Evolutionary conservation across 2,797 vertebrate genomes (phyloP).

Genomic region (Eleutherodactylus coqui): DNA sequence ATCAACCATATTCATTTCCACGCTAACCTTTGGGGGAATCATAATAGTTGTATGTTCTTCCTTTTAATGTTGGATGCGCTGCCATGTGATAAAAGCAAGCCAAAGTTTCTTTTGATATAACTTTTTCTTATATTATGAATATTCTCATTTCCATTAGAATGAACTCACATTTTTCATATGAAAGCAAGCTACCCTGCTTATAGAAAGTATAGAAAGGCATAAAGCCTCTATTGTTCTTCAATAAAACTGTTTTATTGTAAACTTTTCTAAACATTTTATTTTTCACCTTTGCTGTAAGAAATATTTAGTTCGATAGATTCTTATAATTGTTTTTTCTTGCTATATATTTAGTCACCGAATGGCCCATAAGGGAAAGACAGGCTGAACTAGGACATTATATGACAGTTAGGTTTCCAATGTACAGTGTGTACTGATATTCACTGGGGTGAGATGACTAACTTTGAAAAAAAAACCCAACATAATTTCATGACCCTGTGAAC

Average conservation of each 20-base stretch:
- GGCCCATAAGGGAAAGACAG: too few relatives aligned
- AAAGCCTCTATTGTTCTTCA: not conserved
- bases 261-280: not conserved
- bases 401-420: too few relatives aligned
- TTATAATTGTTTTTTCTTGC: too few relatives aligned
- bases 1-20: slow-evolving; percentile 28
- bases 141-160: slow-evolving; percentile 31
- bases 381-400: too few relatives aligned
- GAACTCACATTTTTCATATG: not conserved
- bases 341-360: too few relatives aligned
- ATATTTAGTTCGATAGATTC: too few relatives aligned
- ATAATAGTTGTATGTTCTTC: not conserved
- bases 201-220: not conserved
- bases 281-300: not conserved
- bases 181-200: not conserved
- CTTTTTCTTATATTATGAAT: slow-evolving; percentile 7
- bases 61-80: slow-evolving; percentile 21
- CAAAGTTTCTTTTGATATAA: slow-evolving; percentile 27
- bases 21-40: slow-evolving; percentile 16
- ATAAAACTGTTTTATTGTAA: not conserved
- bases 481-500: too few relatives aligned
- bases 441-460: too few relatives aligned
- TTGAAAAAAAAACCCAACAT: too few relatives aligned
- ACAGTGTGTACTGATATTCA: too few relatives aligned
- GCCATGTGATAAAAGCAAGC: slow-evolving; percentile 26